Conservation (phyloP, 2,888 invertebrate genomes). For the Oscheius myriophilus region DNA sequence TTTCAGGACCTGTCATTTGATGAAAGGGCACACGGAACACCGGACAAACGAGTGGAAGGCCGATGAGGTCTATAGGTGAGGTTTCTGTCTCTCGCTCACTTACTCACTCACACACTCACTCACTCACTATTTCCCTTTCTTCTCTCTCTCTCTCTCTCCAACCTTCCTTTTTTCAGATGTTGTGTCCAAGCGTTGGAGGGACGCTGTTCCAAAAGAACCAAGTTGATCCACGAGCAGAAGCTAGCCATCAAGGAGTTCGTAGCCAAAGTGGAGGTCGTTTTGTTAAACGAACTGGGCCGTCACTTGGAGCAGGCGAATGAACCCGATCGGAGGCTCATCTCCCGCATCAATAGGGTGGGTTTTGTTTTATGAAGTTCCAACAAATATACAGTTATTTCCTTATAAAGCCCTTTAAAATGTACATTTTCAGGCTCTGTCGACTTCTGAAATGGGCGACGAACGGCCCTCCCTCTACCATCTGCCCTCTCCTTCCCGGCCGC, state of each 20-base stretch:
- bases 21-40: slow-evolving; percentile 59
- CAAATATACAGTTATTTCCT: neutral
- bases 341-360: slow-evolving; percentile 46
- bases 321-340: slow-evolving; percentile 52
- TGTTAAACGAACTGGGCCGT: slow-evolving; percentile 52
- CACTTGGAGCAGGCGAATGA: slow-evolving; percentile 54
- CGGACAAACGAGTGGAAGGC: slow-evolving; percentile 57
- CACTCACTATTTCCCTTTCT: no score
- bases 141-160: slow-evolving; percentile 3
- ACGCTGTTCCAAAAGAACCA: slow-evolving; percentile 52
- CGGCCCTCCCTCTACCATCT: slow-evolving; percentile 55
- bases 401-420: neutral
- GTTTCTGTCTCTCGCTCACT: neutral
- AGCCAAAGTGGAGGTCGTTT: slow-evolving; percentile 56
- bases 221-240: slow-evolving; percentile 55
- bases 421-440: slow-evolving; percentile 36
- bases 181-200: slow-evolving; percentile 58
- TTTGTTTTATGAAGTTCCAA: neutral
- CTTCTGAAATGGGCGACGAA: slow-evolving; percentile 45
- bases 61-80: slow-evolving; percentile 52
- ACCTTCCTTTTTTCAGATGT: slow-evolving; percentile 27
- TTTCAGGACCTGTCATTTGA: slow-evolving; percentile 58
- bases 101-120: no score
- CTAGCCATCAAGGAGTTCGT: slow-evolving; percentile 56
- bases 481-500: slow-evolving; percentile 56